Evolutionary conservation across 2,888 invertebrate species (phyloP), one percentile per base, ranked within the genome.

Genomic region (Thalpophila matura): DNA sequence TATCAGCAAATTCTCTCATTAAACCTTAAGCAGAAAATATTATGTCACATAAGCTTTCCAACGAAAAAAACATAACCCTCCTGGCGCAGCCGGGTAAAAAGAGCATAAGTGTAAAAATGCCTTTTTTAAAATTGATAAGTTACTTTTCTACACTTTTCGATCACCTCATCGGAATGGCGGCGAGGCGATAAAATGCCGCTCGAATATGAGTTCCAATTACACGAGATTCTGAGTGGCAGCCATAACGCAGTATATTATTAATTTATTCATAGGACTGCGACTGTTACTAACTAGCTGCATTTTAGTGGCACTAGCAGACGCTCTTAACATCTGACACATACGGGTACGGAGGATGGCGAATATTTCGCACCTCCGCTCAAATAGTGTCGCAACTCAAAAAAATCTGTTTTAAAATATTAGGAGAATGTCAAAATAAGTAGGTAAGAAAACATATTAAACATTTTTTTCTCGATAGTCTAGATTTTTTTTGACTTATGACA

Each of bases 181-280:
- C 9, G 45, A 27, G 37, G n/a, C 24, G 18, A 66, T 66, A 66
- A 66, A 71, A 72, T 50, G 16, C 45, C 47, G 67, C 37, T 66
- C 53, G 43, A 53, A 56, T 53, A 55, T 49, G 31, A 59, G 43
- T 38, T 57, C 61, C 46, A 54, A 71, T 72, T 26, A 61, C 20
- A 40, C 31, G 40, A 16, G 40, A 33, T 40, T 37, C 53, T 35
- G 18, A 22, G 2, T 18, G 57, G 42, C 54, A 46, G 27, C 50
- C 40, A 38, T 64, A 61, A 62, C 24, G 29, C 5, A 16, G 58
- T 20, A 9, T 59, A 62, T 67, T 60, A 77, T 65, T 77, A 77
- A 77, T 77, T 60, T 77, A 77, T 77, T 77, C 71, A 77, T 77
- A 57, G 67, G 38, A 62, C 53, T 50, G 72, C 27, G 50, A 57